These are phyloP conservation scores for Diplogasteroides magnus DNA, from an alignment of 1,140 invertebrate species.

Conservation along the genomic window DNA sequence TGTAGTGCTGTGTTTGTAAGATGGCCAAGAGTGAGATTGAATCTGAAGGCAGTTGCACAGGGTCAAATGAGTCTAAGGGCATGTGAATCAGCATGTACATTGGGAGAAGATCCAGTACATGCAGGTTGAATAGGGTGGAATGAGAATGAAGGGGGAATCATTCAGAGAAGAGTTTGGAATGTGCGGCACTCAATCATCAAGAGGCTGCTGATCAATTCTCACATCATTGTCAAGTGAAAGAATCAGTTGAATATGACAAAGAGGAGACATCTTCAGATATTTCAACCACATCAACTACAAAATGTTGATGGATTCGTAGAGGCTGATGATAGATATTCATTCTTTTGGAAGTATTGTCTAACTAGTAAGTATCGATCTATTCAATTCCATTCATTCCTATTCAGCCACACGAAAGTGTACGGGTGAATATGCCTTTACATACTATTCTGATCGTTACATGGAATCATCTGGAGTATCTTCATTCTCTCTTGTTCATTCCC, in stretches of 20 bases:
- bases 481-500: constrained; percentile 22
- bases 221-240: constrained; percentile 30
- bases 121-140: constrained; percentile 2
- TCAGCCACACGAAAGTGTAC: constrained; percentile 45
- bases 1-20: constrained; percentile 31
- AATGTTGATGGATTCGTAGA: constrained; percentile 54
- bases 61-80: constrained; percentile 40
- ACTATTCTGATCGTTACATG: constrained; percentile 54
- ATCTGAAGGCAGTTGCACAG: constrained; percentile 36
- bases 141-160: constrained; percentile 4
- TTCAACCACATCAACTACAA: constrained; percentile 47
- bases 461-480: constrained; percentile 36
- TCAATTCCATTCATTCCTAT: constrained; percentile 3
- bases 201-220: constrained; percentile 28
- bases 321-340: constrained; percentile 54
- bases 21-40: constrained; percentile 52
- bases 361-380: constrained; percentile 41
- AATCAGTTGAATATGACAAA: constrained; percentile 34
- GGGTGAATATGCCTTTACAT: constrained; percentile 54
- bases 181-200: constrained; percentile 53
- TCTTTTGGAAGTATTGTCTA: constrained; percentile 55
- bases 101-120: constrained; percentile 44
- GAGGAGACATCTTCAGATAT: constrained; percentile 44
- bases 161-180: constrained; percentile 28
- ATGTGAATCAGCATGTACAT: constrained; percentile 43